Base-by-base conservation (phyloP, 30 jellyfish, hydroid and myxozoan species). In the Turritopsis rubra region DNA sequence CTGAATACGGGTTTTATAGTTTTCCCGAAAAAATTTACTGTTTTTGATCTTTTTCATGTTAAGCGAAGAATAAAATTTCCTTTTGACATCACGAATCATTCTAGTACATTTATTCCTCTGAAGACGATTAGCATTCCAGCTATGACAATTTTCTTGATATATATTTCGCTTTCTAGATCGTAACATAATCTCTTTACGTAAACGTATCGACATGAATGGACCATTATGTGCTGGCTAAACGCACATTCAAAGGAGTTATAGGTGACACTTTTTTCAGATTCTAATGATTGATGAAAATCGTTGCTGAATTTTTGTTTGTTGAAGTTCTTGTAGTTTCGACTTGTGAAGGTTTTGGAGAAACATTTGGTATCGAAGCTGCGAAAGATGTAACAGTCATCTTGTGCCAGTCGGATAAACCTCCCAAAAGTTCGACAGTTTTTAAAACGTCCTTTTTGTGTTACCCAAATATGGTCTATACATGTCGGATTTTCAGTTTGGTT, bases 341-440 rank as follows among this genome's bases (percentile, higher is more conserved):
- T 18, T 23, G 73, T 60, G 21, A 60, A 60, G 22, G 73, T 60
- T 60, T 60, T 0, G 73, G 73, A 0, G 0, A 60, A 0, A 0
- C 73, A 18, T 60, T 60, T 23, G 73, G 73, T 60, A 60, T 60
- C 73, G 73, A 60, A 60, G 0, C 0, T 60, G 21, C 21, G 73
- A 60, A 60, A 60, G 73, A 60, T 60, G 73, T 60, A 21, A 60
- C 73, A 60, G 73, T 60, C 73, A 60, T 60, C 73, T 60, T 60
- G 73, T 60, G 73, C 73, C 73, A 60, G 73, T 60, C 73, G 21
- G 73, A 60, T 60, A 60, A 60, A 60, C 73, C 73, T 60, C 73
- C 21, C 73, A 60, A 60, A 60, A 60, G 73, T 60, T 60, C 21
- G 22, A 60, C 73, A 60, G 73, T 60, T 60, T 60, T 60, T 60